phyloP scores from a whole-genome alignment of 2,113 vertebrate genomes.

The Nicator chloris region DNA sequence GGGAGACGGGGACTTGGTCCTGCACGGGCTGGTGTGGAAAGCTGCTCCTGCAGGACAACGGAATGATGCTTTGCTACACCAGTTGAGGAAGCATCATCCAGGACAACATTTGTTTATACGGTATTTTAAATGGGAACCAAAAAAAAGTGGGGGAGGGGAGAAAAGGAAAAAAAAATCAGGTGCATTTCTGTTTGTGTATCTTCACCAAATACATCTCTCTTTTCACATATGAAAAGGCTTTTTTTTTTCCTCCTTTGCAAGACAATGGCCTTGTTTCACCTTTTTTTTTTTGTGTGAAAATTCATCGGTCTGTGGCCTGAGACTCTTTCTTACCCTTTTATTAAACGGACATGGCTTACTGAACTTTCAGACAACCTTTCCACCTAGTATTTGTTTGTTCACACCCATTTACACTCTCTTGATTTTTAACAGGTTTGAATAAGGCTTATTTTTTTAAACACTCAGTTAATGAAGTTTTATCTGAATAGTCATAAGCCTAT shows the following conservation, averaged over 20 bases:
- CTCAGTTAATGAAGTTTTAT: slow-evolving; percentile 46
- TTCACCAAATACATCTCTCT: background rate
- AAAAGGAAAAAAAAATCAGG: background rate
- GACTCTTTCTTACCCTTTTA: background rate
- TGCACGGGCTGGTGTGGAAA: background rate
- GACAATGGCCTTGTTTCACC: background rate
- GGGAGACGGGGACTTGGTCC: background rate
- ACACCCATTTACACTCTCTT: background rate
- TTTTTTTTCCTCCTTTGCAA: background rate
- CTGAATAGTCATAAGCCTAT: slow-evolving; percentile 43
- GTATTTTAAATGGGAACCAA: background rate
- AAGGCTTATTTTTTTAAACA: slow-evolving; percentile 23
- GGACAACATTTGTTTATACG: background rate
- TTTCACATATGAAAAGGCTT: background rate
- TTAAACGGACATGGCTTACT: background rate
- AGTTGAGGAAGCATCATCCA: background rate
- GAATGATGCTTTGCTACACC: background rate
- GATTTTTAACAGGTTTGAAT: slow-evolving; percentile 19
- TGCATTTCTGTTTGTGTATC: background rate
- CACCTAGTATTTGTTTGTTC: slow-evolving; percentile 30
- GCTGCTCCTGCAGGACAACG: background rate
- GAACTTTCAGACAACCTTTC: slow-evolving; percentile 22
- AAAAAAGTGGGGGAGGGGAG: background rate
- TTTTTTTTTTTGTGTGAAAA: background rate
- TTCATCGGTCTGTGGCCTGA: background rate